Percentiles rank a stretch among this genome's conserved stretches.
phyloP scores from a whole-genome alignment of 2,797 vertebrate species.

The Lophius americanus region DNA sequence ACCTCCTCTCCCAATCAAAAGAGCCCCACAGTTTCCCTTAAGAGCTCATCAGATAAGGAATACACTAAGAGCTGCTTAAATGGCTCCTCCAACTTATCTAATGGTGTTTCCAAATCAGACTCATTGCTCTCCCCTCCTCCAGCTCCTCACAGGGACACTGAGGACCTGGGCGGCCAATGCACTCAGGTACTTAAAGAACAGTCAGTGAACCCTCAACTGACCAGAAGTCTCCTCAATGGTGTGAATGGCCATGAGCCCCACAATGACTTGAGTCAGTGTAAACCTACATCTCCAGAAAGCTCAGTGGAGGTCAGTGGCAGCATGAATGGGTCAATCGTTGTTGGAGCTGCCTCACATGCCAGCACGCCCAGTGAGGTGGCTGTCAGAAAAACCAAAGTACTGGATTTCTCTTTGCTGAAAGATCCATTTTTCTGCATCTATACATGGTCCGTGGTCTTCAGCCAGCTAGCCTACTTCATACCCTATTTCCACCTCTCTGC shows the following conservation, averaged over 20 bases:
- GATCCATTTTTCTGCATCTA: conserved; percentile 92
- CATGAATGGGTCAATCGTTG: conserved; percentile 67
- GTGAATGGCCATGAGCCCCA: conserved; percentile 59
- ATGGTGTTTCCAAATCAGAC: conserved; percentile 75
- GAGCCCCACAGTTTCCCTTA: conserved; percentile 65
- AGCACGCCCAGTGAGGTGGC: conserved; percentile 53
- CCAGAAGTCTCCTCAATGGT: conserved; percentile 68
- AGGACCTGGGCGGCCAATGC: conserved; percentile 51
- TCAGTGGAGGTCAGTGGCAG: conserved; percentile 66
- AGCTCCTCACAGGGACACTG: conserved; percentile 48
- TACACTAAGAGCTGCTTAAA: conserved; percentile 72
- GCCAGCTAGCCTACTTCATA: conserved; percentile 92
- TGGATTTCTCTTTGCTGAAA: conserved; percentile 88
- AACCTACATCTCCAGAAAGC: conserved; percentile 51
- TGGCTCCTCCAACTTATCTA: conserved; percentile 71
- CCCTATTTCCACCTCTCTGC: conserved; percentile 92
- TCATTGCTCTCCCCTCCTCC: conserved; percentile 49
- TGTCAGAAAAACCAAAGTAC: conserved; percentile 74
- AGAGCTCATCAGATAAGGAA: conserved; percentile 74
- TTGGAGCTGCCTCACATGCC: conserved; percentile 53
- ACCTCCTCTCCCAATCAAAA: conserved; percentile 68
- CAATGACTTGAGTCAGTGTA: conserved; percentile 56
- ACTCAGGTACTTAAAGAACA: conserved; percentile 49
- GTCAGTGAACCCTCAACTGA: conserved; percentile 66
- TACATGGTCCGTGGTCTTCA: conserved; percentile 93